phyloP scores from a whole-genome alignment of 2,113 vertebrate genomes.

The Crotalus tigris region DNA sequence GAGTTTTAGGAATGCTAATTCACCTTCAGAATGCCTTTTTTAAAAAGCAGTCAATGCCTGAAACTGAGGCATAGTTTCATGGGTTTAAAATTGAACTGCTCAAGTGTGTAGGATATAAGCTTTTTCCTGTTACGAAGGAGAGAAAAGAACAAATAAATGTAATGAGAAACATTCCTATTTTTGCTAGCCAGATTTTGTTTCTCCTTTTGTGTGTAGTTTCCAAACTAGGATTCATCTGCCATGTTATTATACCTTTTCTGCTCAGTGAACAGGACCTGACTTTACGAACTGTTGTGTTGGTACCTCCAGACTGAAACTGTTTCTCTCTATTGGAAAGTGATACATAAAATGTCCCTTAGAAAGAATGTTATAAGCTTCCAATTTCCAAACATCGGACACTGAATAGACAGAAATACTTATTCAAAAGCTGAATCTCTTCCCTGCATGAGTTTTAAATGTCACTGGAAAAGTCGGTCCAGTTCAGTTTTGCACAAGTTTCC shows the following conservation, averaged over 20 bases:
- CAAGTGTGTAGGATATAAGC: not conserved
- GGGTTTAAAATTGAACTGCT: constrained; percentile 16
- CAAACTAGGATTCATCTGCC: constrained; percentile 16
- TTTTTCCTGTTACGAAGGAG: not conserved
- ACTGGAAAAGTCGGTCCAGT: not conserved
- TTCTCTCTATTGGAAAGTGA: not conserved
- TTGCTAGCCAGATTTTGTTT: not conserved
- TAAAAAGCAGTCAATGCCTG: not conserved
- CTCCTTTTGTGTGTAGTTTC: not conserved
- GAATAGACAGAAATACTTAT: not conserved
- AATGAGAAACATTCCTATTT: not conserved
- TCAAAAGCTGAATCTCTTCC: constrained; percentile 7
- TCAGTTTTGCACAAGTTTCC: not conserved
- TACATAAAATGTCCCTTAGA: not conserved
- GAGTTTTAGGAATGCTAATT: constrained; percentile 23
- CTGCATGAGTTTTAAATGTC: constrained; percentile 19
- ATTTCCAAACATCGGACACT: not conserved
- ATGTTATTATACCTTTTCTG: constrained; percentile 29
- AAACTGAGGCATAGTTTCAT: constrained; percentile 10
- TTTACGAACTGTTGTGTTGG: constrained; percentile 13
- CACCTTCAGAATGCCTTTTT: constrained; percentile 13
- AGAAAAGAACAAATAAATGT: constrained; percentile 3
- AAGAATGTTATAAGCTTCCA: not conserved
- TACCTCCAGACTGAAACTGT: constrained; percentile 8
- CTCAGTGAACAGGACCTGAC: constrained; percentile 15